phyloP scores from a whole-genome alignment of 2,888 invertebrate species.

The Prostheceraeus crozeri region DNA sequence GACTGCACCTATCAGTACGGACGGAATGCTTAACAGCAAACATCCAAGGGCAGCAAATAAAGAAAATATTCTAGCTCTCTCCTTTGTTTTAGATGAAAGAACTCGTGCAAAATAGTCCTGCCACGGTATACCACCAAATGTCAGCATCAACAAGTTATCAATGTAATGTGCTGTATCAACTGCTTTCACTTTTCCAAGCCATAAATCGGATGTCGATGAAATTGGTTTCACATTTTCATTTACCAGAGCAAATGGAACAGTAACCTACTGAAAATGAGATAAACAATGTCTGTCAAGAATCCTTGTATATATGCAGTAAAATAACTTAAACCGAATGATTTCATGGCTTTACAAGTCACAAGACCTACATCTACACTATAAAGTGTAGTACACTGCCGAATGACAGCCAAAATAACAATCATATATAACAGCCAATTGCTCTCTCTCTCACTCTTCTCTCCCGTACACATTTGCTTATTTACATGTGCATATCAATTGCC shows the following conservation, averaged over 20 bases:
- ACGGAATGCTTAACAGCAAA: conserved; percentile 90
- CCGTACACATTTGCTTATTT: too few relatives aligned
- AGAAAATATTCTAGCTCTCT: conserved; percentile 81
- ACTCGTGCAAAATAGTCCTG: conserved; percentile 74
- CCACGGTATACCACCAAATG: conserved; percentile 96
- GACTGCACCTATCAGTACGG: conserved; percentile 90
- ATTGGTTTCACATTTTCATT: conserved; percentile 59
- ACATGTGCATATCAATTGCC: too few relatives aligned
- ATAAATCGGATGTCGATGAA: conserved; percentile 51
- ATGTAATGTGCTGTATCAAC: conserved; percentile 72
- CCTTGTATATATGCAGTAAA: too few relatives aligned
- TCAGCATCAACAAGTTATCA: conserved; percentile 76
- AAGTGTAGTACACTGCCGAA: too few relatives aligned
- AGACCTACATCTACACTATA: too few relatives aligned
- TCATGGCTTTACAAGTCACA: too few relatives aligned
- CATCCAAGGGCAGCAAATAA: conserved; percentile 93
- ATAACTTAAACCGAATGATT: too few relatives aligned
- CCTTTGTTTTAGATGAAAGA: conserved; percentile 85
- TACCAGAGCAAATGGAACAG: conserved; percentile 84
- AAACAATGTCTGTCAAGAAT: too few relatives aligned
- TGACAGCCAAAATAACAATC: too few relatives aligned
- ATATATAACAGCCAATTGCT: too few relatives aligned
- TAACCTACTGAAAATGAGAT: conserved; percentile 71
- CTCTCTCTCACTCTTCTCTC: too few relatives aligned
- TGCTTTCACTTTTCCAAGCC: conserved; percentile 73